Base-by-base conservation (phyloP, 2,113 vertebrate species). In the Mionectes macconnelli region DNA sequence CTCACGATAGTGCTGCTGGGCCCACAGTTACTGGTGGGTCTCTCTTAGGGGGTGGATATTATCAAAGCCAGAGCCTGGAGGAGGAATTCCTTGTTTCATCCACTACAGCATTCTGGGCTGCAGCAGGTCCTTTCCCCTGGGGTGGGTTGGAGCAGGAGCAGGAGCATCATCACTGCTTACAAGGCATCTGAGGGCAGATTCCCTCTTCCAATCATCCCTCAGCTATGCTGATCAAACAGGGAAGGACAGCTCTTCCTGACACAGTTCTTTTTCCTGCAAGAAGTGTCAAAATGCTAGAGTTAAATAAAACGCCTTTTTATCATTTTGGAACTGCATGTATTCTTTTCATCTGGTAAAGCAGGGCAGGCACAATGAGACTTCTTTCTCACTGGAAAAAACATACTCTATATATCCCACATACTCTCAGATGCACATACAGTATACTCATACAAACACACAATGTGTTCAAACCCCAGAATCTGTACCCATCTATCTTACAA, bases 221-320 rank as follows among this genome's bases (percentile, higher is more conserved):
- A 62, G 22, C n/a, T 53, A 15, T 40, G 30, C 24, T 91, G 30
- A 75, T 72, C 35, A 33, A 90, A 70, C 22, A 90, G 57, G 12
- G 33, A 87, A n/a, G 23, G 52, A 60, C n/a, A 75, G 44, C 12
- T 94, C 24, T 39, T 67, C 60, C 35, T 52, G 33, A 27, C 15
- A 21, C 12, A 25, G 2, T 31, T 89, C n/a, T 15, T 35, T 67
- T 52, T 11, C 16, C 6, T 20, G 10, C 2, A 66, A 39, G 63
- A 82, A 14, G 12, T 76, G 52, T 93, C 81, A 80, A 63, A 92
- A 63, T 84, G 50, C 33, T 90, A 52, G 12, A 52, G 83, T 77
- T 84, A 87, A 93, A 82, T 81, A 96, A 90, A 90, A 83, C 66
- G 20, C 6, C 59, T 63, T 63, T 44, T 86, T 86, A 63, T 7